Conservation (phyloP, 2,888 invertebrate species). For the Philhelius pedissequus region DNA sequence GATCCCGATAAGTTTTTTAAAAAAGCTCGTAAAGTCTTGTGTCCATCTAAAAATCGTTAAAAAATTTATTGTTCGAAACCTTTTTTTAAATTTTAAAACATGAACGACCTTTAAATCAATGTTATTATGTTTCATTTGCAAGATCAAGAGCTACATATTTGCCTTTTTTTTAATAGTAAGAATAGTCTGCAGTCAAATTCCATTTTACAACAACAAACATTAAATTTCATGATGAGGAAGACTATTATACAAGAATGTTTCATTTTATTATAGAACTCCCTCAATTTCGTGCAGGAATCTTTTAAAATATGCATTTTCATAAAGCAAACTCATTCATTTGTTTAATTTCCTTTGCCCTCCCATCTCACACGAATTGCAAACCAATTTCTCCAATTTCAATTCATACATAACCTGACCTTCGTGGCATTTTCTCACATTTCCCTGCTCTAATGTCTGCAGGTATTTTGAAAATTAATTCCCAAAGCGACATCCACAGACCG, state of each 20-base stretch:
- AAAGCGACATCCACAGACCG: constrained; percentile 37
- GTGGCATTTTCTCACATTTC: constrained; percentile 63
- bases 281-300: constrained; percentile 6
- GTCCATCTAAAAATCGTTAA: too few relatives aligned
- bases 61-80: too few relatives aligned
- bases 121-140: too few relatives aligned
- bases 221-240: background rate
- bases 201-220: background rate
- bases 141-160: too few relatives aligned
- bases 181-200: background rate
- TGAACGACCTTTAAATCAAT: too few relatives aligned
- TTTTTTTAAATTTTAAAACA: too few relatives aligned
- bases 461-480: constrained; percentile 64
- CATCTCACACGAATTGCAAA: constrained; percentile 45
- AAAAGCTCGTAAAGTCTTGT: too few relatives aligned
- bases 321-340: background rate
- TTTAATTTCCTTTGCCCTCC: constrained; percentile 18
- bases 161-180: too few relatives aligned
- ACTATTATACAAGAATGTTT: background rate
- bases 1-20: too few relatives aligned
- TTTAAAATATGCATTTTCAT: background rate
- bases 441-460: constrained; percentile 25
- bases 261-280: background rate
- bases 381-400: constrained; percentile 63
- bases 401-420: constrained; percentile 59